These are phyloP conservation scores for Corynorhinus townsendii DNA, from an alignment of 2,113 vertebrate genomes.

Conservation along the genomic window DNA sequence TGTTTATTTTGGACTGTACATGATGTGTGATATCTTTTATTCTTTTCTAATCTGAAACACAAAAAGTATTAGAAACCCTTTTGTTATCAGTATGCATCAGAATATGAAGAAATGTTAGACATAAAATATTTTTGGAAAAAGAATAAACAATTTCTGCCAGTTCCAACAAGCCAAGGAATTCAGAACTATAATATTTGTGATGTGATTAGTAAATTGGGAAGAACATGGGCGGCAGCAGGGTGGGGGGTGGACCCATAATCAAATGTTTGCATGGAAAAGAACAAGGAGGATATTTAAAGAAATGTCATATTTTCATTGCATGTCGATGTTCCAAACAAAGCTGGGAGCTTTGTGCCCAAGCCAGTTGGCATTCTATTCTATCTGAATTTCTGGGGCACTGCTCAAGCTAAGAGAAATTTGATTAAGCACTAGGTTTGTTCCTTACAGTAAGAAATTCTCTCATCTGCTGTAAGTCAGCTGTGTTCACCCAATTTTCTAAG, in stretches of 20 bases:
- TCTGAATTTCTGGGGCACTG: neutral
- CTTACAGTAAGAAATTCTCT: constrained; percentile 14
- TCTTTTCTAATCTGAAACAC: constrained; percentile 41
- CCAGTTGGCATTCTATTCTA: neutral
- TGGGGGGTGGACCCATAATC: neutral
- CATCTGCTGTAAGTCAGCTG: neutral
- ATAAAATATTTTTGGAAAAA: constrained; percentile 59
- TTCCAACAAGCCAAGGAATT: constrained; percentile 57
- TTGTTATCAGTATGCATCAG: constrained; percentile 52
- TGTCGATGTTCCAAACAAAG: neutral
- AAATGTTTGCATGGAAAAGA: constrained; percentile 29
- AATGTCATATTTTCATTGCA: neutral
- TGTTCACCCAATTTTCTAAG: constrained; percentile 37
- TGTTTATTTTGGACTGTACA: constrained; percentile 18
- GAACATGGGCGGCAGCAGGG: neutral
- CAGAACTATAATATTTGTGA: constrained; percentile 42
- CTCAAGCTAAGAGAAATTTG: neutral
- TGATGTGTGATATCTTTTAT: neutral
- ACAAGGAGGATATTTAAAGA: neutral
- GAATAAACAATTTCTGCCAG: constrained; percentile 56
- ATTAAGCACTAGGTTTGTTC: neutral
- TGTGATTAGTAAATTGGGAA: constrained; percentile 44
- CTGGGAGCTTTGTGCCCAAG: neutral
- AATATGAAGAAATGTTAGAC: constrained; percentile 53
- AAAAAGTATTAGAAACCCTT: constrained; percentile 46